Base-by-base conservation (phyloP, 2,888 invertebrate genomes). In the Sinodicranocentrus sp. region DNA sequence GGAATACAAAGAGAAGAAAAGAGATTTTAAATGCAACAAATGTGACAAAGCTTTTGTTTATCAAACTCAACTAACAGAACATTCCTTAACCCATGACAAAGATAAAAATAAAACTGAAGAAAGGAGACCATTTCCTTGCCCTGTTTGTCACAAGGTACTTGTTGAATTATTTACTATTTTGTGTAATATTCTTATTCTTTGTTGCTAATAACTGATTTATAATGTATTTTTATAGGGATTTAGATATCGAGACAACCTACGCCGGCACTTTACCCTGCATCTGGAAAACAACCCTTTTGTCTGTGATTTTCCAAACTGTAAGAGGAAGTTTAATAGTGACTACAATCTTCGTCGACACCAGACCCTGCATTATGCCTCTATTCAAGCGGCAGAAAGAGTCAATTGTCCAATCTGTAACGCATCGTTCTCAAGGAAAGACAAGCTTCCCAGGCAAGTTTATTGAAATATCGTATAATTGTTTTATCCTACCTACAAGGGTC, bases 281-380 rank as follows among this genome's bases (percentile, higher is more conserved):
- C 26, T 84, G 63, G 84, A 80, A 15, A 79, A 79, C 19, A 84
- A 80, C 17, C 84, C 84, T 23, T 84, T 21, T 25, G 28, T 43
- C 2, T 84, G 84, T 44, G 33, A 80, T n/a, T 73, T 80, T 44
- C 73, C 68, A 2, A 39, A 26, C 8, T 84, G 84, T 25, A 48
- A 61, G 2, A 33, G 43, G 15, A 84, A 80, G 23, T 80, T 84
- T 44, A 67, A 52, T 10, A 63, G 70, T 13, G 26, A 57, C 6
- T 75, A 84, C 21, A 68, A 84, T 43, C 63, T 84, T 1, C n/a
- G 61, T 8, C 19, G 84, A 25, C 84, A 84, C 54, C 61, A 33
- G 44, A 21, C 19, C 1, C 59, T 78, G 2, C 78, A 78, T 48
- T 70, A 2, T 39, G 68, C 43, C 1, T 10, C 13, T 28, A n/a